A percentile compares a stretch with the other conserved stretches of the same genome.
These are phyloP conservation scores for Drosophila melanocephala DNA, from an alignment of 2,888 invertebrate genomes.

Conservation along the genomic window DNA sequence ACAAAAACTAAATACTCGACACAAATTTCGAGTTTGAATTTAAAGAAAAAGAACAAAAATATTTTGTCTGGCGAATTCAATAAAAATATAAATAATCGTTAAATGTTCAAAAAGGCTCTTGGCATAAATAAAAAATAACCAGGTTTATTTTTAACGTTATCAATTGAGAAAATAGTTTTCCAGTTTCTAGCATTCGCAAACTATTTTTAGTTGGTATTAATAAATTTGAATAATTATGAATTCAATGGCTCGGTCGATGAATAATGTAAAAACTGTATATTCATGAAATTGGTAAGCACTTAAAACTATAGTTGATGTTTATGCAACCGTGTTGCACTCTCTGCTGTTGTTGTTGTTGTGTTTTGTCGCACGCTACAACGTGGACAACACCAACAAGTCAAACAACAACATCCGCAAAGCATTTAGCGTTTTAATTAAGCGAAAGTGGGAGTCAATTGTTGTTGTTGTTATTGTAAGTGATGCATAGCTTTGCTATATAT, in stretches of 20 bases:
- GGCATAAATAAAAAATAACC: neutral
- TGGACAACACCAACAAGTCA: slow-evolving; percentile 11
- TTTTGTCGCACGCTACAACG: slow-evolving; percentile 28
- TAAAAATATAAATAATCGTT: neutral
- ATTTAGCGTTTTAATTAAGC: slow-evolving; percentile 79
- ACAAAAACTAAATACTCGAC: neutral
- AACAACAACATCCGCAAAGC: slow-evolving; percentile 57
- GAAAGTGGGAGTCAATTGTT: slow-evolving; percentile 60
- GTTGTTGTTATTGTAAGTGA: slow-evolving; percentile 26
- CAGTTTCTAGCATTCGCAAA: neutral
- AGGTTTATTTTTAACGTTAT: neutral
- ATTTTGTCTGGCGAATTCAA: neutral
- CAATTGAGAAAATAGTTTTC: neutral
- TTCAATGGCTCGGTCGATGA: slow-evolving; percentile 4
- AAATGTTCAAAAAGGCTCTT: neutral
- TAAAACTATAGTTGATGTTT: slow-evolving; percentile 12
- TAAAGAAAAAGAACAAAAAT: neutral
- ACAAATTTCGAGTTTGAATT: neutral
- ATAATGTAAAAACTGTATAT: slow-evolving; percentile 11
- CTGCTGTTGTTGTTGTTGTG: slow-evolving; percentile 17
- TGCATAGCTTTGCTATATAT: slow-evolving; percentile 9
- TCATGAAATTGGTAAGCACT: slow-evolving; percentile 15
- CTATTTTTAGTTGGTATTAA: neutral
- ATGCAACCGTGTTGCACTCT: slow-evolving; percentile 21
- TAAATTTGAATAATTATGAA: slow-evolving; percentile 1